Conservation (phyloP, 2,797 vertebrate species). For the Heliangelus exortis region DNA sequence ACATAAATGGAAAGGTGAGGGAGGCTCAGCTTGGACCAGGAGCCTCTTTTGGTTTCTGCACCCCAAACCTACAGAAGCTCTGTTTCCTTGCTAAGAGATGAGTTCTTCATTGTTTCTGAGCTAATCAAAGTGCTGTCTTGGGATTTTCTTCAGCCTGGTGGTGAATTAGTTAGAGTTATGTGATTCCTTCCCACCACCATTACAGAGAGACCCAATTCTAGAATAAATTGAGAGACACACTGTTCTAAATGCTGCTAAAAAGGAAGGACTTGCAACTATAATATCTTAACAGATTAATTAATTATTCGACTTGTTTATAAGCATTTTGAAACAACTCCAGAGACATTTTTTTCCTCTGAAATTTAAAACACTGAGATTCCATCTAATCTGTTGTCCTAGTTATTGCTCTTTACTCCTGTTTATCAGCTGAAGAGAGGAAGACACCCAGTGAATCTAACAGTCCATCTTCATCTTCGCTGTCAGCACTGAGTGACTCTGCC, state of each 20-base stretch:
- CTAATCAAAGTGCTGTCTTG: background rate
- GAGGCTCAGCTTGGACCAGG: background rate
- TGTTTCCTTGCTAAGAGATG: background rate
- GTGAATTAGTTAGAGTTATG: background rate
- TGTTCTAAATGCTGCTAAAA: background rate
- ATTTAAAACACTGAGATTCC: background rate
- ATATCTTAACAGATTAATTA: background rate
- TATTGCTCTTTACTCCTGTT: background rate
- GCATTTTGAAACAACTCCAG: background rate
- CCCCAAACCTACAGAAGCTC: background rate
- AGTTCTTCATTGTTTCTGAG: background rate
- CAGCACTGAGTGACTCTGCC: conserved; percentile 95
- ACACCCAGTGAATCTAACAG: conserved; percentile 93
- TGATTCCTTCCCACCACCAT: background rate
- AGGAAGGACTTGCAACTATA: background rate
- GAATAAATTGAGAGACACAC: background rate
- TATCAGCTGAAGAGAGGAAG: conserved; percentile 82
- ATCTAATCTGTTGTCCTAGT: background rate
- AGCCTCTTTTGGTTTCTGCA: background rate
- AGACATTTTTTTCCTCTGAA: background rate
- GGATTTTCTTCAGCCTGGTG: background rate
- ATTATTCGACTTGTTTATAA: background rate
- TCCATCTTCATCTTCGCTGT: conserved; percentile 94
- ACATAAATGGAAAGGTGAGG: background rate
- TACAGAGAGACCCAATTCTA: background rate